Evolutionary conservation across 2,113 vertebrate species (phyloP).

Genomic region (Stegostoma tigrinum): DNA sequence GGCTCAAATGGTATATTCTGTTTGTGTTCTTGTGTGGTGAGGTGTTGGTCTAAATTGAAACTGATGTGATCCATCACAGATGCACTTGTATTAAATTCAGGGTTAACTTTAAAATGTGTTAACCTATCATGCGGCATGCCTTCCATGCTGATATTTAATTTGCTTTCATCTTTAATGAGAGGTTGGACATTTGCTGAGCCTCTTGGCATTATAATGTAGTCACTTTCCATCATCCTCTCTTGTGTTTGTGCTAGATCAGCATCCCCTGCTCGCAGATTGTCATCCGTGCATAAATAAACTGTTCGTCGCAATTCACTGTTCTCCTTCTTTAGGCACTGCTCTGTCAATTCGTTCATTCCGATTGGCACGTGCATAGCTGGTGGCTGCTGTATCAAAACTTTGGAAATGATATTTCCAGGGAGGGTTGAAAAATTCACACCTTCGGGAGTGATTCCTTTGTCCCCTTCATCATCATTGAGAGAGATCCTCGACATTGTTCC

Average conservation of each 20-base stretch:
- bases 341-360: constrained; percentile 81
- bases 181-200: constrained; percentile 75
- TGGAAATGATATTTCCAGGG: constrained; percentile 96
- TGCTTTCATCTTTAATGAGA: constrained; percentile 84
- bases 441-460: constrained; percentile 74
- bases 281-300: constrained; percentile 94
- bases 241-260: constrained; percentile 80
- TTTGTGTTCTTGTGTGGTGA: constrained; percentile 82
- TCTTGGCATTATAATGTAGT: constrained; percentile 96
- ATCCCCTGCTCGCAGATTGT: constrained; percentile 79
- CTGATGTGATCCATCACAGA: constrained; percentile 87
- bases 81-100: constrained; percentile 83
- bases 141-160: constrained; percentile 91
- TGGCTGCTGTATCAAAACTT: constrained; percentile 96
- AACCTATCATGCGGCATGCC: constrained; percentile 87
- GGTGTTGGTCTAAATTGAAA: constrained; percentile 85
- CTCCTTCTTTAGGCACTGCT: constrained; percentile 78
- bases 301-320: constrained; percentile 80
- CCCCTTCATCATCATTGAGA: constrained; percentile 90
- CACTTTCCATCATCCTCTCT: constrained; percentile 90
- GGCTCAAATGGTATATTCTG: constrained; percentile 91
- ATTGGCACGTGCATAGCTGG: constrained; percentile 85
- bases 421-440: constrained; percentile 91
- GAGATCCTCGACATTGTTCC: constrained; percentile 95
- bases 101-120: constrained; percentile 92